These are phyloP conservation scores for Saccopteryx bilineata DNA, from an alignment of 2,113 vertebrate genomes.

Conservation along the genomic window DNA sequence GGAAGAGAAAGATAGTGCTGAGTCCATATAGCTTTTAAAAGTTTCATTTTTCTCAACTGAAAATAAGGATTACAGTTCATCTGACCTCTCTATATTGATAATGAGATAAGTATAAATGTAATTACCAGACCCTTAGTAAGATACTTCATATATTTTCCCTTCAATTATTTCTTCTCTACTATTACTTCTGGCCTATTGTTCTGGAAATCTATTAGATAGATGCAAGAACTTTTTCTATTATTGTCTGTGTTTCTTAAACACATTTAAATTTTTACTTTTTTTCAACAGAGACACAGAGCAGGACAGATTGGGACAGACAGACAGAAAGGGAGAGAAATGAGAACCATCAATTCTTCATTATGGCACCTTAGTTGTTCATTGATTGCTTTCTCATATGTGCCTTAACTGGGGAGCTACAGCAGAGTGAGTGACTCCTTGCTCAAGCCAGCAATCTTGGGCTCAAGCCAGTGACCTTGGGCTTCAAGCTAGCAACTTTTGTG, in stretches of 20 bases:
- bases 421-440: too few species aligned
- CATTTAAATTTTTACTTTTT: background rate
- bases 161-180: constrained; percentile 18
- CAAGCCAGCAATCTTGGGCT: too few species aligned
- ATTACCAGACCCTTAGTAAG: background rate
- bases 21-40: background rate
- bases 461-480: too few species aligned
- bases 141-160: constrained; percentile 17
- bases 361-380: too few species aligned
- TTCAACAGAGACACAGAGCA: background rate
- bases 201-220: background rate
- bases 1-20: background rate
- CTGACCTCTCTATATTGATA: background rate
- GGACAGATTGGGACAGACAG: too few species aligned
- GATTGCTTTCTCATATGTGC: too few species aligned
- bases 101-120: constrained; percentile 52
- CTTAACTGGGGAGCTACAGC: too few species aligned
- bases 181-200: background rate
- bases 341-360: too few species aligned
- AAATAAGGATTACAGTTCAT: constrained; percentile 8
- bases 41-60: constrained; percentile 33
- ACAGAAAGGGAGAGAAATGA: too few species aligned
- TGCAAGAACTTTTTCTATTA: background rate
- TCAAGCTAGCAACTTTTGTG: too few species aligned
- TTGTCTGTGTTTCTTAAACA: background rate